phyloP scores from a whole-genome alignment of 2,797 vertebrate species.

The Gymnothorax javanicus region DNA sequence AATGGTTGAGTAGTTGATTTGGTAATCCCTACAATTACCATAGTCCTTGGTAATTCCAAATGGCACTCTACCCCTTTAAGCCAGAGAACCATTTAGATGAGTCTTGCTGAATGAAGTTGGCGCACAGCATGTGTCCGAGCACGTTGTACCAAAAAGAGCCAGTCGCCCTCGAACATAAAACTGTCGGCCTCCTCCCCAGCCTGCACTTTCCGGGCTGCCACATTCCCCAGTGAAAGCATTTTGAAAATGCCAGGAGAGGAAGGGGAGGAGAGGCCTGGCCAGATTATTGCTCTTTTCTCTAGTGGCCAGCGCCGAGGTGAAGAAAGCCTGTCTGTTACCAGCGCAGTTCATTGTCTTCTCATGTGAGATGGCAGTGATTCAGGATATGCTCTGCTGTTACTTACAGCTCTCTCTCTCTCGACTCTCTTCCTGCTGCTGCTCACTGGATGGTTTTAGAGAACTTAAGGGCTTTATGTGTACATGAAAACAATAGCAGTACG shows the following conservation, averaged over 20 bases:
- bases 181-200: not conserved
- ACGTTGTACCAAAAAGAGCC: constrained; percentile 6
- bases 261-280: not conserved
- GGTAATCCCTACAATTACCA: constrained; percentile 41
- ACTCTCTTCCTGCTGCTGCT: not conserved
- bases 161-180: not conserved
- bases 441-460: not conserved
- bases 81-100: constrained; percentile 53
- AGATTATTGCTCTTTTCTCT: not conserved
- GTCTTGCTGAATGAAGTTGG: constrained; percentile 42
- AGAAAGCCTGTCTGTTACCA: not conserved
- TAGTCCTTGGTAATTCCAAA: constrained; percentile 50
- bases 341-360: not conserved
- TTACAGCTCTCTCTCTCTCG: not conserved
- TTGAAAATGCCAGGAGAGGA: not conserved
- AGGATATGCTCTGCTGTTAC: not conserved
- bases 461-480: not conserved
- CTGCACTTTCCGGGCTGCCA: not conserved
- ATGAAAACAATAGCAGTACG: not conserved
- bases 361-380: not conserved
- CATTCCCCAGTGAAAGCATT: not conserved
- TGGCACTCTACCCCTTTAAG: constrained; percentile 51
- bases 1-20: constrained; percentile 2
- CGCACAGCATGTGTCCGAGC: constrained; percentile 40
- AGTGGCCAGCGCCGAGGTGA: not conserved